Conservation (phyloP, 2,113 vertebrate species). For the Sigmodon hispidus region DNA sequence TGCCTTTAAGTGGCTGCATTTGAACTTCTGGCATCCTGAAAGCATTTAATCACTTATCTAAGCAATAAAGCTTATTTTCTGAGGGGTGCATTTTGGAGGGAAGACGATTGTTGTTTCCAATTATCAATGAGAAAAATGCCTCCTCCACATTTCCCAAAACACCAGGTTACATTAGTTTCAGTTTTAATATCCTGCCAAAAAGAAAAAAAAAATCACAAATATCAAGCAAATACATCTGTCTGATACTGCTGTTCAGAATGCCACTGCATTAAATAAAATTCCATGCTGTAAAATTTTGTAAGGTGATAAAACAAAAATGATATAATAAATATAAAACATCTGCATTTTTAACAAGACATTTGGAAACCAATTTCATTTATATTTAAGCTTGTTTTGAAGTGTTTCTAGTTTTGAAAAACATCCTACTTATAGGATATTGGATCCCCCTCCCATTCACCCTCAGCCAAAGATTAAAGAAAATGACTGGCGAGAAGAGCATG, state of each 20-base stretch:
- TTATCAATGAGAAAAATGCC: slow-evolving; percentile 80
- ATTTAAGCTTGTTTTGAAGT: slow-evolving; percentile 88
- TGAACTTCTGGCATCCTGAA: slow-evolving; percentile 77
- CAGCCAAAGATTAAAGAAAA: slow-evolving; percentile 83
- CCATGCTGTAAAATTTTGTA: slow-evolving; percentile 87
- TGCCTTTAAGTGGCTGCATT: slow-evolving; percentile 58
- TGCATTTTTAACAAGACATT: slow-evolving; percentile 87
- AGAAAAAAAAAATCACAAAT: slow-evolving; percentile 71
- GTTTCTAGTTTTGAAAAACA: slow-evolving; percentile 82
- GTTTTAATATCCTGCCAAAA: slow-evolving; percentile 87
- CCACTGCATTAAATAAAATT: slow-evolving; percentile 87
- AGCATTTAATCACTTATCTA: slow-evolving; percentile 75
- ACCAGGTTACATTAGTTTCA: slow-evolving; percentile 84
- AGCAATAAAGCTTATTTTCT: slow-evolving; percentile 65
- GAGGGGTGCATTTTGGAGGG: slow-evolving; percentile 54
- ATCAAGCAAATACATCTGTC: slow-evolving; percentile 86
- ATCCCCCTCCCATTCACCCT: slow-evolving; percentile 47
- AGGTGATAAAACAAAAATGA: slow-evolving; percentile 88
- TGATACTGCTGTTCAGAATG: slow-evolving; percentile 86
- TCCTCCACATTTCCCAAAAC: slow-evolving; percentile 82
- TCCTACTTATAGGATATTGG: slow-evolving; percentile 83
- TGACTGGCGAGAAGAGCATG: slow-evolving; percentile 50
- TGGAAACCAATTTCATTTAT: slow-evolving; percentile 86
- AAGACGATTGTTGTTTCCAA: slow-evolving; percentile 71
- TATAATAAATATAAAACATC: slow-evolving; percentile 89